Conservation (phyloP, 2,113 vertebrate genomes). For the Ursus arctos region DNA sequence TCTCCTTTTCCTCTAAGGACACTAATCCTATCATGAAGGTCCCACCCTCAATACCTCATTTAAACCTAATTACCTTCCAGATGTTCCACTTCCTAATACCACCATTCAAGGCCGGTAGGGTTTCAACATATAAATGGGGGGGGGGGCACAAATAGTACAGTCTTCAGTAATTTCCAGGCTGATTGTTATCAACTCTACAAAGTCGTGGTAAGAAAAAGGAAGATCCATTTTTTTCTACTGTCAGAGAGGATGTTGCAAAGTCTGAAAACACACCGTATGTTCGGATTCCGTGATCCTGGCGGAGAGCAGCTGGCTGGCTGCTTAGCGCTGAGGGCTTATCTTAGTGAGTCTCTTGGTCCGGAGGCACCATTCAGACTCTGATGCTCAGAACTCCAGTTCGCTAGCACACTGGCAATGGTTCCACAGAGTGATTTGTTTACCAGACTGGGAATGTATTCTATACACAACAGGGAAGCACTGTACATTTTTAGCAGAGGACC, state of each 20-base stretch:
- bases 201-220: background rate
- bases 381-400: background rate
- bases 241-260: background rate
- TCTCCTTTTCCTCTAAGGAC: background rate
- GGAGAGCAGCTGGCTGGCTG: background rate
- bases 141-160: background rate
- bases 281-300: background rate
- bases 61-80: background rate
- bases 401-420: background rate
- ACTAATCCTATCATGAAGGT: background rate
- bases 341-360: background rate
- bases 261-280: background rate
- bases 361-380: background rate
- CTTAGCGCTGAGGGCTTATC: background rate
- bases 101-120: too few species aligned
- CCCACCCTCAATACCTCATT: background rate
- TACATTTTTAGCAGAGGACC: conserved; percentile 11
- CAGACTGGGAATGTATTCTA: background rate
- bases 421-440: background rate
- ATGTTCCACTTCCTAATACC: too few species aligned
- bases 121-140: background rate
- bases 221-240: background rate
- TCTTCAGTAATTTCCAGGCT: background rate
- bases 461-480: background rate
- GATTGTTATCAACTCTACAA: background rate